Evolutionary conservation across 1,140 invertebrate species (phyloP).

Genomic region (Schlechtendalia chinensis): DNA sequence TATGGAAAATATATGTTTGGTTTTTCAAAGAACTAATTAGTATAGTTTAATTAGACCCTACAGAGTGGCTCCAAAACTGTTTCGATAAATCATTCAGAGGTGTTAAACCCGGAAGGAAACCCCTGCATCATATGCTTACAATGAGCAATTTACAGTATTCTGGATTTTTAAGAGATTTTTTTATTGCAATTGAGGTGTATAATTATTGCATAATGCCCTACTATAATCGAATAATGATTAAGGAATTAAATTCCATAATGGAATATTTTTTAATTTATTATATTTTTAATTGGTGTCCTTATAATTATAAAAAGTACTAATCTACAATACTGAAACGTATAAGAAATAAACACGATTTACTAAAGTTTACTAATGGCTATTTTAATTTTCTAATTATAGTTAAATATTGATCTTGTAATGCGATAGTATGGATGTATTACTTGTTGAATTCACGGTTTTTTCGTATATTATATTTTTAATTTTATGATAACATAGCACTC

Average conservation of each 20-base stretch:
- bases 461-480: no score
- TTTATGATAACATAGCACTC: no score
- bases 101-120: conserved; percentile 23
- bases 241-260: not conserved
- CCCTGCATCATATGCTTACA: not conserved
- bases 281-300: no score
- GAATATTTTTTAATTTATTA: not conserved
- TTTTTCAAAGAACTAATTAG: not conserved
- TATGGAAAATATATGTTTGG: not conserved
- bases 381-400: no score
- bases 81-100: conserved; percentile 18
- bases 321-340: no score
- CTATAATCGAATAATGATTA: not conserved
- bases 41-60: conserved; percentile 28
- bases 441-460: no score
- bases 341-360: no score
- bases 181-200: not conserved
- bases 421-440: no score
- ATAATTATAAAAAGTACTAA: no score
- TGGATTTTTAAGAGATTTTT: not conserved
- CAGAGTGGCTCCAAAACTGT: not conserved
- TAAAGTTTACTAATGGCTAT: no score
- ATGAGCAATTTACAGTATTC: conserved; percentile 10
- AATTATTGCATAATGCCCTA: not conserved
- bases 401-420: no score